These are phyloP conservation scores for Hycleus phaleratus DNA, from an alignment of 1,140 invertebrate genomes.

Conservation along the genomic window DNA sequence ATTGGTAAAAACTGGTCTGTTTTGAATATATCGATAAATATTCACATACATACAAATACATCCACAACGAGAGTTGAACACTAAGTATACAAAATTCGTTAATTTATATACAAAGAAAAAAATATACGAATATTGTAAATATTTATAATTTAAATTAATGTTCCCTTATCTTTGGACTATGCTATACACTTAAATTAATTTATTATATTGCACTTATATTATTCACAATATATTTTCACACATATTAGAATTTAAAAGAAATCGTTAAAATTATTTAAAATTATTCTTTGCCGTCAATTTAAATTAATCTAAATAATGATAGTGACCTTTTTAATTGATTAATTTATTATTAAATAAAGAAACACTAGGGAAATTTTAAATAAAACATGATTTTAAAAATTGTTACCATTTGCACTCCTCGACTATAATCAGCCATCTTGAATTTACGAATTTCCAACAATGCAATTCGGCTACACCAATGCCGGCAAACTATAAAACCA, in stretches of 20 bases:
- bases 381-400: conserved; percentile 21
- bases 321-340: neutral
- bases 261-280: too few relatives aligned
- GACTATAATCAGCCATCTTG: conserved; percentile 28
- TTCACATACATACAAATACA: too few relatives aligned
- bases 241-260: too few relatives aligned
- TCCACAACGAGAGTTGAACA: too few relatives aligned
- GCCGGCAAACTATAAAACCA: neutral
- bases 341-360: conserved; percentile 12
- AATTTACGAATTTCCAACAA: conserved; percentile 28
- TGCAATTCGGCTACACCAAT: conserved; percentile 16
- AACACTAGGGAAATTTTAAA: neutral
- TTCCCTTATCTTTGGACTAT: conserved; percentile 10
- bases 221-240: too few relatives aligned
- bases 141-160: too few relatives aligned
- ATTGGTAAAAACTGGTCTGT: too few relatives aligned
- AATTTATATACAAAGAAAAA: too few relatives aligned
- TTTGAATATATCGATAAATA: too few relatives aligned
- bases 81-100: too few relatives aligned
- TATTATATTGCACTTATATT: conserved; percentile 22
- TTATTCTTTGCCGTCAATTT: too few relatives aligned
- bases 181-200: conserved; percentile 12
- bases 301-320: neutral
- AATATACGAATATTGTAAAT: too few relatives aligned
- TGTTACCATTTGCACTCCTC: conserved; percentile 23